These are phyloP conservation scores for Zaprionus africanus DNA, from an alignment of 1,140 invertebrate genomes.

Conservation along the genomic window DNA sequence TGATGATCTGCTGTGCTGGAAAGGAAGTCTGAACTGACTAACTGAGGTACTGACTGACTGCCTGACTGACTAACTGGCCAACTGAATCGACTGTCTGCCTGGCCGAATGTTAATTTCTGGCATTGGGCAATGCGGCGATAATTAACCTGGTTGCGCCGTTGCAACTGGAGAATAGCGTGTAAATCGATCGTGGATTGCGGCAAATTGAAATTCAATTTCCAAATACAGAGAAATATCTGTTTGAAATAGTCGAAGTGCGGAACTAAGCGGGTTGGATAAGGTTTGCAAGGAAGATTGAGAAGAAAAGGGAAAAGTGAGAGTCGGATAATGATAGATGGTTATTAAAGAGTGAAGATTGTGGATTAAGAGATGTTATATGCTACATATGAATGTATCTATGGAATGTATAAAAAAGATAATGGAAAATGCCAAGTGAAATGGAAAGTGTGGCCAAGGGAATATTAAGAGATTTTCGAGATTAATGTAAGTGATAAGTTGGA, in stretches of 20 bases:
- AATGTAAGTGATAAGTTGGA: too few relatives aligned
- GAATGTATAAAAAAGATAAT: neutral
- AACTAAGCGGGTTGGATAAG: conserved; percentile 36
- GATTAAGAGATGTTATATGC: neutral
- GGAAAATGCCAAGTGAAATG: neutral
- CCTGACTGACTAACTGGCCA: conserved; percentile 20
- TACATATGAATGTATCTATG: neutral
- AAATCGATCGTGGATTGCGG: conserved; percentile 59
- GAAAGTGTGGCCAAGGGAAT: neutral
- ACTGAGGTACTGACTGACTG: conserved; percentile 2
- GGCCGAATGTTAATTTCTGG: conserved; percentile 73
- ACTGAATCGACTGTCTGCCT: conserved; percentile 30
- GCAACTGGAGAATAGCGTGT: conserved; percentile 30
- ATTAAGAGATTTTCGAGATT: neutral
- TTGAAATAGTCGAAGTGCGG: conserved; percentile 18
- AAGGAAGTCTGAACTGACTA: conserved; percentile 57
- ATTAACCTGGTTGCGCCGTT: conserved; percentile 69
- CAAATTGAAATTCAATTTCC: conserved; percentile 73
- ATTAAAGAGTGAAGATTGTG: neutral
- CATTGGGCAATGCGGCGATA: conserved; percentile 74
- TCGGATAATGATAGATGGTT: neutral
- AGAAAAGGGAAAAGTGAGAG: neutral
- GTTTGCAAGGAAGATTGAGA: neutral
- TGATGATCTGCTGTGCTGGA: conserved; percentile 63
- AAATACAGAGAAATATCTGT: conserved; percentile 34